These are phyloP conservation scores for Micrasema longulum DNA, from an alignment of 1,140 invertebrate genomes.

Conservation along the genomic window DNA sequence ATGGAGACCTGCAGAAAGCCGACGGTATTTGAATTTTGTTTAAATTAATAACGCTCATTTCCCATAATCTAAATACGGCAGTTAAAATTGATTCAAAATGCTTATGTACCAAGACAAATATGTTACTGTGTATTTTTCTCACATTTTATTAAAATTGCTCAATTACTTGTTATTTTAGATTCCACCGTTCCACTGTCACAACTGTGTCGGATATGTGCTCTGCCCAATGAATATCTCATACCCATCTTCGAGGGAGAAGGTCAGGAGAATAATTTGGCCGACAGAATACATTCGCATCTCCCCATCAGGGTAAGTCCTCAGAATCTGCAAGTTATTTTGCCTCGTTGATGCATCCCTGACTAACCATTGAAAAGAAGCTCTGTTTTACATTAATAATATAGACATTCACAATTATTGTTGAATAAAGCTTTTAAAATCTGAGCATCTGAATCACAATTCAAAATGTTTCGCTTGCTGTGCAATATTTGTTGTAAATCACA, in stretches of 20 bases:
- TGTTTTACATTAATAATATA: no score
- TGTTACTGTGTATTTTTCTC: no score
- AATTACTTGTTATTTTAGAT: constrained; percentile 53
- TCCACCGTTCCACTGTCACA: constrained; percentile 56
- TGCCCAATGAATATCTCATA: constrained; percentile 64
- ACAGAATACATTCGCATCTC: constrained; percentile 71
- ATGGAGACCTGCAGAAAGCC: constrained; percentile 12
- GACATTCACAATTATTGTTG: no score
- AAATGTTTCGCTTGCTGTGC: no score
- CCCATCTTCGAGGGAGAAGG: constrained; percentile 71
- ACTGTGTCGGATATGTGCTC: constrained; percentile 71
- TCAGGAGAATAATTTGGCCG: constrained; percentile 65
- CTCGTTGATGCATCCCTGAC: neutral
- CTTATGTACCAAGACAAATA: no score
- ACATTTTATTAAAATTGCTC: neutral
- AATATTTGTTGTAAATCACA: no score
- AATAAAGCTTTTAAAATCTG: no score
- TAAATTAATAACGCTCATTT: constrained; percentile 1
- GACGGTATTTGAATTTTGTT: constrained; percentile 2
- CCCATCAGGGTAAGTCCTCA: constrained; percentile 66
- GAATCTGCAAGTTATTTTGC: neutral
- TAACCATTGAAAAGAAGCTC: constrained; percentile 3
- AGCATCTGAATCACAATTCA: no score
- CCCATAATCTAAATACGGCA: neutral
- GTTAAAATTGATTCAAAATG: neutral